Evolutionary conservation across 2,888 invertebrate species (phyloP), one percentile per base, ranked within the genome.

Genomic region (Leptodirus hochenwartii): DNA sequence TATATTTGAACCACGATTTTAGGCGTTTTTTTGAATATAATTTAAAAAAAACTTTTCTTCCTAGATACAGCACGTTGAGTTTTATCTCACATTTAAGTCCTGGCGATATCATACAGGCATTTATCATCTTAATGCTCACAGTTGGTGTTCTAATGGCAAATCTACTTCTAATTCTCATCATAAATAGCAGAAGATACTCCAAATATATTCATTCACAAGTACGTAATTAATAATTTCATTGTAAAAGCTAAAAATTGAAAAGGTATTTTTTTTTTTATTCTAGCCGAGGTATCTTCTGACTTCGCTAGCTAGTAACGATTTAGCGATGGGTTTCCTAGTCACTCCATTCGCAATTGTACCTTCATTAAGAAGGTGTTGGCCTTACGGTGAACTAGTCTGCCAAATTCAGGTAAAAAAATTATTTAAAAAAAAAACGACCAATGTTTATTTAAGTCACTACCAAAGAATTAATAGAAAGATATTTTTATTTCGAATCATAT

Each of bases 121-220:
- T 78, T 37, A 65, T 84, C 42, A 76, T 84, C 43, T 63, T 84
- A 35, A 56, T 75, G 4, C 59, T 84, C 36, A 79, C 82, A 22
- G 62, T 77, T 50, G 78, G 79, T 22, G 80, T 84, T 38, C 69
- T 84, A 23, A 69, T 73, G 17, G 79, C 82, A 24, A 85, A 85
- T 50, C 61, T 79, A 27, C 60, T 82, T 35, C 68, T 84, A 15
- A 81, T 84, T 40, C 69, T 80, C 43, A 82, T 84, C 27, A 69
- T 85, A 46, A 85, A 84, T 55, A 82, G 79, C 53, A 64, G 80
- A 29, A 64, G 79, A 37, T 82, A 81, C 52, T 70, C 79, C 45
- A 79, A 80, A 47, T 82, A 81, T 49, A 82, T 85, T 43, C 82
- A 82, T 50, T 78, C 81, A 43, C 84, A 84, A 77, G 84, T 82